Evolutionary conservation across 1,140 invertebrate species (phyloP), one percentile per base, ranked within the genome.

Genomic region (Eriosoma lanigerum): DNA sequence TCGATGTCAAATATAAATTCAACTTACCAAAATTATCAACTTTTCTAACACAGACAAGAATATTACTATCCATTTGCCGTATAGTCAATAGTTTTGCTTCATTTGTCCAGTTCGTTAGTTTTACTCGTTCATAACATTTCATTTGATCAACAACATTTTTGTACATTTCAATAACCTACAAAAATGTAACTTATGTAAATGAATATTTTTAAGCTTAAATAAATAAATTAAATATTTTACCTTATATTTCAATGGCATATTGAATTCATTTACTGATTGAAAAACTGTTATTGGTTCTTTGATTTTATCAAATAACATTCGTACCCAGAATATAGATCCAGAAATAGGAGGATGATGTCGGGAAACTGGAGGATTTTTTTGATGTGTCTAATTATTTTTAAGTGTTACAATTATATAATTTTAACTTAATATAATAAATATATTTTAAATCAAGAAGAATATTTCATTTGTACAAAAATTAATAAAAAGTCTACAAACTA

Each of bases 281-380:
- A 96, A 95, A 56, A 89, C 90, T 81, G 95, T 86, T 38, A 95
- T 91, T 0, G 93, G 90, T 73, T 88, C 88, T 85, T 94, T 95
- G 21, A 96, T 87, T 80, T 90, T 90, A 82, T 92, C 88, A 82
- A 94, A 94, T 17, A 96, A 85, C 58, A 91, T 88, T 48, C 92
- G 88, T 6, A 91, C 90, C 95, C 95, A 97, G 84, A 89, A 93
- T 70, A 97, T 94, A 19, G 93, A 89, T 24, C 95, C 94, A 26
- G 93, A 90, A 21, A 91, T 87, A 0, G 91, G 90, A 0, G 94
- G 92, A 82, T 94, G 91, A 84, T 95, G 90, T 64, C 90, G 90
- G 17, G 92, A 87, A 17, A 95, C 84, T 1, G 93, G 92, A 0
- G 95, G 94, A 81, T 89, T 87, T 81, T 90, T 89, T 82, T 90